These are phyloP conservation scores for Atta cephalotes DNA, from an alignment of 1,140 invertebrate genomes.

Conservation along the genomic window DNA sequence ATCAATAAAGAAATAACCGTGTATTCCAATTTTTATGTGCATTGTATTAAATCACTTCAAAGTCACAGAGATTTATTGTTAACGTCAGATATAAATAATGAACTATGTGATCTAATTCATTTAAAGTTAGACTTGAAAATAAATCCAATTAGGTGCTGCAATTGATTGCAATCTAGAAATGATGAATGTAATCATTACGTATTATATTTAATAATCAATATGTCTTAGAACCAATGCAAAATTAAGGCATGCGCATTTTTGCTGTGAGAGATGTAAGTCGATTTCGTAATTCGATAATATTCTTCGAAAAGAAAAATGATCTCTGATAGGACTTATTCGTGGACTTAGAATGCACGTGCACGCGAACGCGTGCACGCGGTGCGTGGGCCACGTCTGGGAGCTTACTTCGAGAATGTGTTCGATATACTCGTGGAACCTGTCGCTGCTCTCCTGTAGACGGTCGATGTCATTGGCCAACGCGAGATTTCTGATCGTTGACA, in stretches of 20 bases:
- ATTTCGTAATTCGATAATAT: neutral
- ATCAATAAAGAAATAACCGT: neutral
- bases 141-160: conserved; percentile 3
- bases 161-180: conserved; percentile 15
- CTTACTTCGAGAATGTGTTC: conserved; percentile 96
- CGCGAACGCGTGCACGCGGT: neutral
- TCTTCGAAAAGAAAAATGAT: too few species aligned
- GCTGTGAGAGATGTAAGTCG: too few species aligned
- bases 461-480: conserved; percentile 93
- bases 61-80: neutral
- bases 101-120: neutral
- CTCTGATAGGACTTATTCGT: neutral
- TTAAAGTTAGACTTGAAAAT: conserved; percentile 34
- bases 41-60: neutral
- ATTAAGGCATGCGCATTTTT: neutral
- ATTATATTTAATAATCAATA: neutral
- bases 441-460: conserved; percentile 92
- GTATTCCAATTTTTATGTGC: neutral
- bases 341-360: neutral
- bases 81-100: neutral
- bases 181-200: conserved; percentile 12
- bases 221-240: neutral
- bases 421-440: conserved; percentile 95
- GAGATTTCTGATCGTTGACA: conserved; percentile 92
- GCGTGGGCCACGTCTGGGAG: conserved; percentile 30